Evolutionary conservation across 2,888 invertebrate genomes (phyloP).

Genomic region (Penaeus monodon): DNA sequence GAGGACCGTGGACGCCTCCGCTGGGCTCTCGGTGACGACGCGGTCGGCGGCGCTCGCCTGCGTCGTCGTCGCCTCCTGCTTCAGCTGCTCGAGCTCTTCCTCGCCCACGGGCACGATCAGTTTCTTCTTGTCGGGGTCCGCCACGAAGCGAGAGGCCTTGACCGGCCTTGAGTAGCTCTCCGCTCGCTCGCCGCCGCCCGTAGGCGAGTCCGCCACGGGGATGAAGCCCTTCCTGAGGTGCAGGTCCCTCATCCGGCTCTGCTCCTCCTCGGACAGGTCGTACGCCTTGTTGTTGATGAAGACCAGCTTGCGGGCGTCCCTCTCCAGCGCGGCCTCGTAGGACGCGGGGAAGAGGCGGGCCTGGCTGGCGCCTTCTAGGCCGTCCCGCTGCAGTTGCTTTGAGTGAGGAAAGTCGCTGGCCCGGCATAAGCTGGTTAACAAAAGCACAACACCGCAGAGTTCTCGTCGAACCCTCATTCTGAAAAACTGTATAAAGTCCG

Average conservation of each 20-base stretch:
- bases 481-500: no score
- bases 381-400: no score
- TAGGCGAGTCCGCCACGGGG: not conserved
- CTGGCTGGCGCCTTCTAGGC: no score
- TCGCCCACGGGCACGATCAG: not conserved
- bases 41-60: not conserved
- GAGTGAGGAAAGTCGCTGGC: no score
- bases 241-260: not conserved
- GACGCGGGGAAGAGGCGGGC: no score
- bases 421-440: no score
- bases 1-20: not conserved
- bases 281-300: constrained; percentile 9
- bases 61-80: not conserved
- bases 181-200: not conserved
- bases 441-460: no score
- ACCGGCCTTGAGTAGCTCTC: not conserved
- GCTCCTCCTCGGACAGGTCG: constrained; percentile 7
- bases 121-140: not conserved
- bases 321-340: no score
- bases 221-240: not conserved
- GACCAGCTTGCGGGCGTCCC: not conserved
- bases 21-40: not conserved
- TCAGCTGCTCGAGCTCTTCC: not conserved
- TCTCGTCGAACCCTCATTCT: no score
- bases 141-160: not conserved